Percentiles rank a stretch among this genome's conserved stretches.
Evolutionary conservation across 2,888 invertebrate species (phyloP).

Genomic region (Gortyna flavago): DNA sequence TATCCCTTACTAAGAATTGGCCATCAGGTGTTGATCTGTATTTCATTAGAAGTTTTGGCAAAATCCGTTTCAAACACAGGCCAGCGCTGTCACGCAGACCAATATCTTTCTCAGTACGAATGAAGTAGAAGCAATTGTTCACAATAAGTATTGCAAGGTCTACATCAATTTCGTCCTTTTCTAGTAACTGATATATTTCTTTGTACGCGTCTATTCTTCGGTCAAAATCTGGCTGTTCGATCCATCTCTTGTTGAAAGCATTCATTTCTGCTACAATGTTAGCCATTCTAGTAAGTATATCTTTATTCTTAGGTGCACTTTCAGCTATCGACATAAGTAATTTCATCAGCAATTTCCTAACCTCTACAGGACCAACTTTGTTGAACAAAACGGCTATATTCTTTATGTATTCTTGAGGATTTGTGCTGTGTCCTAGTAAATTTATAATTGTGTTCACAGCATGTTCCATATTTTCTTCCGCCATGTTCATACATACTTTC

Average conservation of each 20-base stretch:
- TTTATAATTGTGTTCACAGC: constrained; percentile 93
- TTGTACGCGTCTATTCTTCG: constrained; percentile 94
- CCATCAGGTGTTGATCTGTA: constrained; percentile 90
- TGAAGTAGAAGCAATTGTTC: constrained; percentile 95
- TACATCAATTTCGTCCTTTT: constrained; percentile 89
- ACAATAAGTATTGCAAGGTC: constrained; percentile 93
- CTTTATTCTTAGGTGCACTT: constrained; percentile 79
- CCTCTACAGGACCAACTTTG: constrained; percentile 91
- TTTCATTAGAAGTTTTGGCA: constrained; percentile 91
- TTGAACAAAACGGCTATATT: constrained; percentile 93
- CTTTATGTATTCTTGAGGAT: constrained; percentile 92
- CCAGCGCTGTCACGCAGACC: constrained; percentile 95
- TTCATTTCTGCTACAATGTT: constrained; percentile 93
- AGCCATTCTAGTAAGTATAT: constrained; percentile 87
- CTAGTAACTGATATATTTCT: constrained; percentile 90
- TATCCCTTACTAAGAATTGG: constrained; percentile 92
- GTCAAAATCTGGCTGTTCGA: constrained; percentile 98
- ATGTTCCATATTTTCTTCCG: constrained; percentile 92
- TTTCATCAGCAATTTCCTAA: constrained; percentile 92
- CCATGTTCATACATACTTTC: constrained; percentile 90
- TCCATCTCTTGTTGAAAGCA: constrained; percentile 95
- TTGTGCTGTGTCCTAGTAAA: constrained; percentile 92
- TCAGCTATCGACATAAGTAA: constrained; percentile 91
- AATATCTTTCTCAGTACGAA: constrained; percentile 95
- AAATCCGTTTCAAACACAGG: constrained; percentile 92